These are phyloP conservation scores for Balaeniceps rex DNA, from an alignment of 2,113 vertebrate genomes.

Conservation along the genomic window DNA sequence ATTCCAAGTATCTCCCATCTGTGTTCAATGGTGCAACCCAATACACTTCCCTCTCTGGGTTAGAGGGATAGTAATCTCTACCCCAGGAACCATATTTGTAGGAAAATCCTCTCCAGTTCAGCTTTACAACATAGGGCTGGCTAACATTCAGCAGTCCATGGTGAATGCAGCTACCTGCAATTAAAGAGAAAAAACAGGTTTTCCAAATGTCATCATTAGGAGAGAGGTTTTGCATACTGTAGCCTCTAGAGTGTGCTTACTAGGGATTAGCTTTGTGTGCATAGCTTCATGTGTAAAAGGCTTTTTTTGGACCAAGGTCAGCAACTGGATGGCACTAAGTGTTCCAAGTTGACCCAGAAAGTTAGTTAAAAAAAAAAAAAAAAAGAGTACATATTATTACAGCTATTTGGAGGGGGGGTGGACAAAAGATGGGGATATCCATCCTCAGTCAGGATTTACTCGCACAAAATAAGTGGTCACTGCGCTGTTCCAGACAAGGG, in stretches of 20 bases:
- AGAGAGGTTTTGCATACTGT: not conserved
- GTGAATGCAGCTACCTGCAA: conserved; percentile 71
- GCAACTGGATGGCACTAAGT: not conserved
- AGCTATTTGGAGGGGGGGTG: not conserved
- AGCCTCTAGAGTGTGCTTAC: not conserved
- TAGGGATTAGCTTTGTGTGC: not conserved
- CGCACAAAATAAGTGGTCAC: not conserved
- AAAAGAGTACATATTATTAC: not conserved
- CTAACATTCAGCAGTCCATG: conserved; percentile 75
- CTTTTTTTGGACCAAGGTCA: not conserved
- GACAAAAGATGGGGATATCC: not conserved
- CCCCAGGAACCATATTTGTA: conserved; percentile 86
- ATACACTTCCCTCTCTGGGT: conserved; percentile 61
- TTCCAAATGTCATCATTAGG: not conserved
- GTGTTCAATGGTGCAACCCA: conserved; percentile 81
- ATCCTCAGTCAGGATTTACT: not conserved
- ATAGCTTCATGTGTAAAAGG: not conserved
- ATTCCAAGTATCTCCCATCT: conserved; percentile 55
- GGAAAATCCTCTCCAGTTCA: conserved; percentile 79
- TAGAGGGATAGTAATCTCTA: conserved; percentile 66
- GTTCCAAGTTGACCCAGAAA: not conserved
- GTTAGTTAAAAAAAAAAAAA: not conserved
- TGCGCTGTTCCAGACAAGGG: not conserved
- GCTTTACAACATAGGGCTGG: conserved; percentile 74
- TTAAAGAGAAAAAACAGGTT: not conserved